phyloP scores from a whole-genome alignment of 1,140 invertebrate genomes.

The Epicauta chinensis region DNA sequence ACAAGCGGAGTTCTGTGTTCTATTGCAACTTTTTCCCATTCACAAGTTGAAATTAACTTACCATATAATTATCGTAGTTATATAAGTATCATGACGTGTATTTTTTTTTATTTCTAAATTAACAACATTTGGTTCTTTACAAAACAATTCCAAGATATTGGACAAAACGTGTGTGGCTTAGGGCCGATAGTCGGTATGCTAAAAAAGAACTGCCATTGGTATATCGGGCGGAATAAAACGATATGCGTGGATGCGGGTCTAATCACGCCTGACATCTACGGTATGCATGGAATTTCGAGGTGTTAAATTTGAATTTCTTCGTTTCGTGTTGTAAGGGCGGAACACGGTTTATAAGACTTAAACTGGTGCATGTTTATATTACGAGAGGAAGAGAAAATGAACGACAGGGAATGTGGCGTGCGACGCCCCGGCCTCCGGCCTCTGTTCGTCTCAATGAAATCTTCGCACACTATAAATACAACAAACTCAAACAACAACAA shows the following conservation, averaged over 20 bases:
- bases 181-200: too few species aligned
- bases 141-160: too few species aligned
- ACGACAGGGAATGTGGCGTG: slow-evolving; percentile 25
- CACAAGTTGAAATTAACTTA: slow-evolving; percentile 17
- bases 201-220: too few species aligned
- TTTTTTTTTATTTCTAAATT: too few species aligned
- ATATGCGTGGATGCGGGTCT: too few species aligned
- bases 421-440: slow-evolving; percentile 17
- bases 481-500: slow-evolving; percentile 1
- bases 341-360: background rate
- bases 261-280: too few species aligned
- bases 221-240: too few species aligned
- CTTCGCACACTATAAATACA: slow-evolving; percentile 26
- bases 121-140: too few species aligned
- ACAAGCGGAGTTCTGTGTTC: slow-evolving; percentile 18
- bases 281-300: background rate
- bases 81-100: too few species aligned
- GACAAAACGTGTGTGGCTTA: too few species aligned
- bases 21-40: slow-evolving; percentile 22
- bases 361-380: too few species aligned
- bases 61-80: slow-evolving; percentile 10
- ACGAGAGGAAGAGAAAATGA: slow-evolving; percentile 7
- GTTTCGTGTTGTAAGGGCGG: slow-evolving; percentile 24
- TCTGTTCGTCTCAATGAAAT: slow-evolving; percentile 25
- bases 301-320: slow-evolving; percentile 25